These are phyloP conservation scores for Tenthredo distinguenda DNA, from an alignment of 2,888 invertebrate species.

Conservation along the genomic window DNA sequence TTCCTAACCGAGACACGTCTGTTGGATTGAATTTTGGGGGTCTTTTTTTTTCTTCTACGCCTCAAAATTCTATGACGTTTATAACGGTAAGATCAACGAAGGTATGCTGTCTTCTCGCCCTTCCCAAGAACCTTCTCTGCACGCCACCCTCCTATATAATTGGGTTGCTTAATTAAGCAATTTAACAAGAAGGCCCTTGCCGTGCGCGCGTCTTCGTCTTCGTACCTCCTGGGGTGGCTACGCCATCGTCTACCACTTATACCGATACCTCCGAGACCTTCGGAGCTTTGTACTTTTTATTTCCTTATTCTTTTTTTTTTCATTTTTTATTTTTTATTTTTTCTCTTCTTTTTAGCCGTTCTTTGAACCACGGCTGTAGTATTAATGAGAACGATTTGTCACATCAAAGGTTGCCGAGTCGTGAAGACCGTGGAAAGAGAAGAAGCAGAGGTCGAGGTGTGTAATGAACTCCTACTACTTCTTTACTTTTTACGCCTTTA, in stretches of 20 bases:
- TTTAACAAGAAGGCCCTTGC: slow-evolving; percentile 43
- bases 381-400: slow-evolving; percentile 57
- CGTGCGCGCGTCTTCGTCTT: slow-evolving; percentile 30
- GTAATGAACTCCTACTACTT: slow-evolving; percentile 19
- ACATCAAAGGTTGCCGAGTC: slow-evolving; percentile 42
- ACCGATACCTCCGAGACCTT: slow-evolving; percentile 33
- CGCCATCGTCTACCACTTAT: slow-evolving; percentile 10
- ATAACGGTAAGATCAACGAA: slow-evolving; percentile 6
- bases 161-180: slow-evolving; percentile 49
- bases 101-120: neutral
- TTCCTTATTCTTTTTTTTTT: slow-evolving; percentile 48
- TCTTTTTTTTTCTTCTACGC: neutral
- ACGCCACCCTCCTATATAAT: slow-evolving; percentile 34
- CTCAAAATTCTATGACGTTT: neutral
- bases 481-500: neutral
- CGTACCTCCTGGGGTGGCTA: slow-evolving; percentile 16
- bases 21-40: neutral
- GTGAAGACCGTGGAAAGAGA: slow-evolving; percentile 4
- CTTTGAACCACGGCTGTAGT: slow-evolving; percentile 61
- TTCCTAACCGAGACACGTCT: neutral
- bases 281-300: slow-evolving; percentile 52
- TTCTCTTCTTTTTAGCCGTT: slow-evolving; percentile 45
- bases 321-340: neutral
- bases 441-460: slow-evolving; percentile 22
- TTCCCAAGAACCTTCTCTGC: slow-evolving; percentile 7